Evolutionary conservation across 2,113 vertebrate genomes (phyloP).

Genomic region (Myotis brandtii): DNA sequence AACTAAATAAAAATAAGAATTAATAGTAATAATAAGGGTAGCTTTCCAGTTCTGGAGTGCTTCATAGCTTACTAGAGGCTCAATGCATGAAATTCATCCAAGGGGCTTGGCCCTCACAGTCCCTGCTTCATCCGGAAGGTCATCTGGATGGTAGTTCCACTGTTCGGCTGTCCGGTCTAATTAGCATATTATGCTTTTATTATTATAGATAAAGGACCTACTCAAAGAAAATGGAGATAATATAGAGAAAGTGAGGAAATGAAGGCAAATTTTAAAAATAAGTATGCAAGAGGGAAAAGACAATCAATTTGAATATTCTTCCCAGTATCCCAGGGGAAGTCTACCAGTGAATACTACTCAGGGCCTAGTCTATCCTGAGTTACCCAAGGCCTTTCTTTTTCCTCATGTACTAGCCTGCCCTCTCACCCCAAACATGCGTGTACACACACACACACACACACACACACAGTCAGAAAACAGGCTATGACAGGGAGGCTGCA

Average conservation of each 20-base stretch:
- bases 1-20: no score
- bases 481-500: background rate
- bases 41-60: background rate
- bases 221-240: background rate
- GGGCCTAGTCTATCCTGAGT: background rate
- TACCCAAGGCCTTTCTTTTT: background rate
- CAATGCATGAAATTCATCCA: no score
- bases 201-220: background rate
- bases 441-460: background rate
- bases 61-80: background rate
- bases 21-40: background rate
- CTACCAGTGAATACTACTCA: background rate
- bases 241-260: background rate
- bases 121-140: no score
- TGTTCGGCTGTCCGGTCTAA: no score
- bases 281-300: background rate
- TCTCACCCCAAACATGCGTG: background rate
- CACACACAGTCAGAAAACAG: background rate
- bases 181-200: no score
- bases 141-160: no score
- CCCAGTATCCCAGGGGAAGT: background rate
- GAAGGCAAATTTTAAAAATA: background rate
- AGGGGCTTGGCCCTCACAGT: no score
- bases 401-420: background rate
- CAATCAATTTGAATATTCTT: background rate